Evolutionary conservation across 1,140 invertebrate species (phyloP).

Genomic region (Rhagoletis zephyria): DNA sequence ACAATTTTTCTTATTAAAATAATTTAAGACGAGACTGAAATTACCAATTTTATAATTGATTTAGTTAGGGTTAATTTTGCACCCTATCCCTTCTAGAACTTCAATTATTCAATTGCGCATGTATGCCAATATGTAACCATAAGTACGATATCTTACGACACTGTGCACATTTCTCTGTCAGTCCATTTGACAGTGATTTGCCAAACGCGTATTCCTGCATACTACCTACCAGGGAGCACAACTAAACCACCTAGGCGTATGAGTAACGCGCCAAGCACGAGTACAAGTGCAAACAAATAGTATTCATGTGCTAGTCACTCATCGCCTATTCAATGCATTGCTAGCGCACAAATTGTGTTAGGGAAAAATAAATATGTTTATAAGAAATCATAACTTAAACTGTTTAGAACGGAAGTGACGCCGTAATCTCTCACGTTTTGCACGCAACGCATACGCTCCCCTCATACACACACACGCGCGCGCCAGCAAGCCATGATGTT

Average conservation of each 20-base stretch:
- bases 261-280: neutral
- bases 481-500: neutral
- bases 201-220: neutral
- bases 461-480: neutral
- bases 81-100: too few relatives aligned
- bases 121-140: too few relatives aligned
- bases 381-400: conserved; percentile 44
- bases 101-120: too few relatives aligned
- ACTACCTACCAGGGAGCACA: neutral
- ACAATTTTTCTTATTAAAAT: too few relatives aligned
- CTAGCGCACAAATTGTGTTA: conserved; percentile 34
- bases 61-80: too few relatives aligned
- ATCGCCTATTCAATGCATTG: conserved; percentile 18
- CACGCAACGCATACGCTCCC: neutral
- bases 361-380: conserved; percentile 25
- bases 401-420: conserved; percentile 25
- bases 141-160: too few relatives aligned
- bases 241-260: neutral
- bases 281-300: neutral
- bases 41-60: too few relatives aligned
- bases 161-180: neutral
- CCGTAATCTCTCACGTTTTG: conserved; percentile 22
- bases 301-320: neutral
- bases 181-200: conserved; percentile 1
- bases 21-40: too few relatives aligned